A percentile compares a stretch with the other conserved stretches of the same genome.
These are phyloP conservation scores for Saiga tatarica DNA, from an alignment of 2,113 vertebrate species.

Conservation along the genomic window DNA sequence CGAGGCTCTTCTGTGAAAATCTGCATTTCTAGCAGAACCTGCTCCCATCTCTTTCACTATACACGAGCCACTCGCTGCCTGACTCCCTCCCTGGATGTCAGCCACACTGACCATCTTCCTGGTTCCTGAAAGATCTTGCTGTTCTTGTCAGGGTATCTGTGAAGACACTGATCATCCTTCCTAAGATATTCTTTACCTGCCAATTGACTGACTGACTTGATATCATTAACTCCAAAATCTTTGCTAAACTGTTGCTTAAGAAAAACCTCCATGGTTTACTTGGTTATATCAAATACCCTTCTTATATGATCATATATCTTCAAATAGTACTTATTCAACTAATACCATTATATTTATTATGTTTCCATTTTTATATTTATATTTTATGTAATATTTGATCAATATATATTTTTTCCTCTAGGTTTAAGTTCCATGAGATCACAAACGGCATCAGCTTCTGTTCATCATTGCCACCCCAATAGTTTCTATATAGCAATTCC, in stretches of 20 bases:
- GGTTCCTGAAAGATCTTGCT: background rate
- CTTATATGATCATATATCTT: background rate
- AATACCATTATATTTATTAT: background rate
- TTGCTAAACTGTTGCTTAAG: background rate
- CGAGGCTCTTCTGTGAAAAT: background rate
- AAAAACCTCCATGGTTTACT: background rate
- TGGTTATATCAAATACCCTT: background rate
- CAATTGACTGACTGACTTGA: background rate
- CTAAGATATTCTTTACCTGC: background rate
- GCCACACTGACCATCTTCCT: background rate
- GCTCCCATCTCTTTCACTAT: background rate
- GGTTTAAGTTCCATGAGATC: background rate
- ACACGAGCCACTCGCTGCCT: accelerated
- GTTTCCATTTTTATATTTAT: background rate
- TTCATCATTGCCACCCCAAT: background rate
- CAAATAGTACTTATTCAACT: background rate
- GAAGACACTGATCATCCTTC: background rate
- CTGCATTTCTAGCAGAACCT: background rate
- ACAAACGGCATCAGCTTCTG: background rate
- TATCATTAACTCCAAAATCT: background rate
- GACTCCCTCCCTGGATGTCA: background rate
- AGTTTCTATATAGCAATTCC: background rate
- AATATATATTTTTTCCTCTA: background rate
- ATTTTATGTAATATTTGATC: background rate
- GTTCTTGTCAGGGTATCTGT: background rate